Base-by-base conservation (phyloP, 2,113 vertebrate species). In the Amia ocellicauda region DNA sequence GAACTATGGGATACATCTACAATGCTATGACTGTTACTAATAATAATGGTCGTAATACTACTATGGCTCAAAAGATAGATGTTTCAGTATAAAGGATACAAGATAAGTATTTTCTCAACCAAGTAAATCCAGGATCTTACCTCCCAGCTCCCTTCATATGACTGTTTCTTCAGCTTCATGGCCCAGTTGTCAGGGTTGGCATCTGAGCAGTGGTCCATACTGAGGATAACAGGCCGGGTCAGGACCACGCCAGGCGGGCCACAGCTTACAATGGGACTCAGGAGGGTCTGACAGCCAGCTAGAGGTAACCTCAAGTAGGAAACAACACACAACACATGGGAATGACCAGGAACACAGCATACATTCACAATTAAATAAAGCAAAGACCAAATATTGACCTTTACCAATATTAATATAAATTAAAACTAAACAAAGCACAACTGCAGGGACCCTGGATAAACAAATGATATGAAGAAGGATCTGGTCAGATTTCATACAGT, bases 161-260 rank as follows among this genome's bases (percentile, higher is more conserved):
- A 96, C 82, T 99, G 96, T 79, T 98, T 98, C 86, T 98, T 98
- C 75, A 99, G 92, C 58, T 84, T 89, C 63, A 99, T 85, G 80
- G 93, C 93, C 97, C 97, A 99, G 88, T 96, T 94, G 77, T 98
- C 95, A 0, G 93, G 87, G 29, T 90, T 91, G 70, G 93, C 92
- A 76, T 98, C 97, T 64, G 93, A 95, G 27, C 95, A 98, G 82
- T 99, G 97, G 72, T 94, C 93, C 94, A 99, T 93, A 76, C 91
- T 88, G 61, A 99, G 89, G 86, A 99, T 97, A 85, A 95, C 95
- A 0, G 97, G 95, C 22, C 95, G 87, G 20, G 95, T 97, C 72
- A 99, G 91, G 72, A 98, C 86, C 72, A 99, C 96, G 20, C 96
- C 96, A 0, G 95, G 97, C n/a, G 97, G 97, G 28, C 97, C 97